phyloP scores from a whole-genome alignment of 2,888 invertebrate genomes.

The Limnephilus marmoratus region DNA sequence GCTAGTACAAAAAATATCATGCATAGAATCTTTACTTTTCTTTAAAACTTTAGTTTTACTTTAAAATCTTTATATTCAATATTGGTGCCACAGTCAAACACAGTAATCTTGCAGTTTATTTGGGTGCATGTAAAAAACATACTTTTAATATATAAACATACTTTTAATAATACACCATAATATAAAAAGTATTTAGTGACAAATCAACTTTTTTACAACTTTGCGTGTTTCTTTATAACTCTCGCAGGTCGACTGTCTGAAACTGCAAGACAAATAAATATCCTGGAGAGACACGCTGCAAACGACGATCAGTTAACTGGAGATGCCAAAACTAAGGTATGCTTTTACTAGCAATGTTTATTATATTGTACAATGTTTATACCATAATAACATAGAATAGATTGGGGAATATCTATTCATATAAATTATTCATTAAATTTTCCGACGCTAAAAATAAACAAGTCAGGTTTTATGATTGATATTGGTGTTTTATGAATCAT shows the following conservation, averaged over 20 bases:
- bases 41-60: no score
- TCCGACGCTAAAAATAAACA: background rate
- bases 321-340: slow-evolving; percentile 85
- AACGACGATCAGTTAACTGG: slow-evolving; percentile 84
- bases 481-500: background rate
- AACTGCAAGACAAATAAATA: slow-evolving; percentile 83
- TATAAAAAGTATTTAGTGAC: no score
- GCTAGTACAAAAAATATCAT: background rate
- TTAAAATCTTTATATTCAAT: background rate
- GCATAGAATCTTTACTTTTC: background rate
- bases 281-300: slow-evolving; percentile 81
- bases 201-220: background rate
- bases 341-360: background rate
- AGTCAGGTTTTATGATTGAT: background rate
- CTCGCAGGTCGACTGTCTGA: slow-evolving; percentile 82
- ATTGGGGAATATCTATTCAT: background rate
- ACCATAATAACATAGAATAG: background rate
- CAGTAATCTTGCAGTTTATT: background rate
- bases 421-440: background rate
- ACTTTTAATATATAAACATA: no score
- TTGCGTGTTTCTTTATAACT: background rate
- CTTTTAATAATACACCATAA: no score
- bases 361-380: background rate
- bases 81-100: background rate
- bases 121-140: no score